phyloP scores from a whole-genome alignment of 2,888 invertebrate genomes.

The Fabriciana adippe region DNA sequence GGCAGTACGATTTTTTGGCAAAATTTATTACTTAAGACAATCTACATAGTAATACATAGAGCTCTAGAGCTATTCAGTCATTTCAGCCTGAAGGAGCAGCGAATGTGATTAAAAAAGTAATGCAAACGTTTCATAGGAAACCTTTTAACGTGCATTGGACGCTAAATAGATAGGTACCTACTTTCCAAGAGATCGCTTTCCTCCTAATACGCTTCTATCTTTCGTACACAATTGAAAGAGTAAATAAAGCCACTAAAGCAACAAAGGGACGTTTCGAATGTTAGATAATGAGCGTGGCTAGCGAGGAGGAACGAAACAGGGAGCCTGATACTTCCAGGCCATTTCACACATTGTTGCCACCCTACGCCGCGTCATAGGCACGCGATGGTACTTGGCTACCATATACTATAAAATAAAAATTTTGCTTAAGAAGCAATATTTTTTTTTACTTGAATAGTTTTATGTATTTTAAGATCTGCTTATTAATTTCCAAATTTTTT shows the following conservation, averaged over 20 bases:
- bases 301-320: conserved; percentile 74
- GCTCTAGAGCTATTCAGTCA: no score
- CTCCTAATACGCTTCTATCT: conserved; percentile 27
- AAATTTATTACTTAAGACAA: no score
- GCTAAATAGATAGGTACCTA: conserved; percentile 13
- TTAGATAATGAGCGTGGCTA: conserved; percentile 76
- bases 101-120: no score
- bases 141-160: neutral
- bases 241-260: conserved; percentile 78
- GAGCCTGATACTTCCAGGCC: conserved; percentile 77
- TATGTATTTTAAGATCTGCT: no score
- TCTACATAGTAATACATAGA: no score
- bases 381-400: conserved; percentile 46
- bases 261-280: conserved; percentile 70
- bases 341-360: conserved; percentile 77
- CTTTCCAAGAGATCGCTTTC: conserved; percentile 22
- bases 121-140: no score
- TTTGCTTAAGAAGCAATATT: conserved; percentile 1
- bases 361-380: conserved; percentile 66
- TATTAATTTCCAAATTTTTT: no score
- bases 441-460: neutral
- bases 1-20: no score
- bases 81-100: no score
- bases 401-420: conserved; percentile 28
- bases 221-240: conserved; percentile 44